phyloP scores from a whole-genome alignment of 2,797 vertebrate species.

The Anableps anableps region DNA sequence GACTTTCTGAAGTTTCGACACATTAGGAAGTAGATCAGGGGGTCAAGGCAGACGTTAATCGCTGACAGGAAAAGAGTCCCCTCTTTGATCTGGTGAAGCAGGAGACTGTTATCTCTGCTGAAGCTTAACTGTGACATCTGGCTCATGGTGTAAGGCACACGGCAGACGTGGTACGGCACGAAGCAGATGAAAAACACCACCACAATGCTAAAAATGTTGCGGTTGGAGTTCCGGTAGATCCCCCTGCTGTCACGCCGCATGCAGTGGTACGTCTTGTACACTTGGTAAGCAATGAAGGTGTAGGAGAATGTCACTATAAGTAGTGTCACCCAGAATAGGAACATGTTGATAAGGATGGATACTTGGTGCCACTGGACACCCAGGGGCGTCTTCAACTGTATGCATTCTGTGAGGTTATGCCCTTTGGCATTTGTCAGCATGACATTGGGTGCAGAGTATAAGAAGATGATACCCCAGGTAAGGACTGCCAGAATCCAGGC shows the following conservation, averaged over 20 bases:
- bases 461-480: constrained; percentile 83
- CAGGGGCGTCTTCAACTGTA: constrained; percentile 85
- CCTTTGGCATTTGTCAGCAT: constrained; percentile 81
- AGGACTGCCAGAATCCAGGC: constrained; percentile 73
- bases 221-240: constrained; percentile 73
- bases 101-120: constrained; percentile 61
- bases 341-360: constrained; percentile 75
- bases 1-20: constrained; percentile 76
- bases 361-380: constrained; percentile 86
- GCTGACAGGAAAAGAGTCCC: constrained; percentile 86
- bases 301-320: constrained; percentile 88
- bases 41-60: constrained; percentile 90
- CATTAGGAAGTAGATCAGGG: constrained; percentile 89
- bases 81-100: constrained; percentile 90
- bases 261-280: constrained; percentile 84
- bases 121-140: constrained; percentile 78
- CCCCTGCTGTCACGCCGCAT: constrained; percentile 66
- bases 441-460: constrained; percentile 84
- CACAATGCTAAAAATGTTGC: constrained; percentile 86
- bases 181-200: constrained; percentile 87
- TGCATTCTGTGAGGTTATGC: constrained; percentile 70
- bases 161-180: constrained; percentile 89
- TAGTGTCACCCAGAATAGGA: constrained; percentile 86
- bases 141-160: constrained; percentile 90
- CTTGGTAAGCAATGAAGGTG: constrained; percentile 79